Percentiles rank a stretch among this genome's conserved stretches.
These are phyloP conservation scores for Hypomecis punctinalis DNA, from an alignment of 2,888 invertebrate genomes.

Conservation along the genomic window DNA sequence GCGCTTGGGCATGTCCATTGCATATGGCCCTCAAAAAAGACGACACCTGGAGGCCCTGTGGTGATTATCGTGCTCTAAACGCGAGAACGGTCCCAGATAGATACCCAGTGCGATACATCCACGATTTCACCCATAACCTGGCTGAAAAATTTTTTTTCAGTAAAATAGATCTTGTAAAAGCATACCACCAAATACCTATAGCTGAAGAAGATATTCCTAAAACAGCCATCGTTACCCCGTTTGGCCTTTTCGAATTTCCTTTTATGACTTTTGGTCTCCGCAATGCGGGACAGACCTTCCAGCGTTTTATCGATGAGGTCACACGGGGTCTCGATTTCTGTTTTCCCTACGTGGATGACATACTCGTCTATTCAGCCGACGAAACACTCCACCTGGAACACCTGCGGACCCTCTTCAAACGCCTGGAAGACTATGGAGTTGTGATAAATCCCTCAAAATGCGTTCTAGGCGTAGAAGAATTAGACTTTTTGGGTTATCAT, in stretches of 20 bases:
- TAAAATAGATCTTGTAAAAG: conserved; percentile 34
- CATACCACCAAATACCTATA: conserved; percentile 63
- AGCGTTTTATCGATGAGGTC: too few relatives aligned
- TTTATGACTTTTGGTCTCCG: conserved; percentile 57
- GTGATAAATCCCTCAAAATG: conserved; percentile 33
- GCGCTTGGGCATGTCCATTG: conserved; percentile 48
- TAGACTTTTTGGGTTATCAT: conserved; percentile 9
- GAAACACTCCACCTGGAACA: conserved; percentile 37
- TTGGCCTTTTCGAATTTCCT: conserved; percentile 51
- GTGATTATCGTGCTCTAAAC: conserved; percentile 54
- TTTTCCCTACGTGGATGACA: conserved; percentile 57
- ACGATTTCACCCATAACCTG: conserved; percentile 10
- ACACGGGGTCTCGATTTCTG: conserved; percentile 51
- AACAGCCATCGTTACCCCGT: conserved; percentile 51
- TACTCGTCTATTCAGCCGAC: conserved; percentile 38
- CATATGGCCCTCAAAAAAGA: conserved; percentile 29
- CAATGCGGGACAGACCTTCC: too few relatives aligned
- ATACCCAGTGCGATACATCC: conserved; percentile 18
- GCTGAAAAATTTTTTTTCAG: conserved; percentile 5
- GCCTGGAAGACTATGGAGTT: conserved; percentile 32
- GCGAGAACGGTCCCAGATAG: too few relatives aligned
- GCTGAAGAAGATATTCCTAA: conserved; percentile 51
- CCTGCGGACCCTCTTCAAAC: conserved; percentile 24
- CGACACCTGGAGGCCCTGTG: conserved; percentile 45
- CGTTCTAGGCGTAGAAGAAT: conserved; percentile 12